Percentiles rank a stretch among this genome's conserved stretches.
Evolutionary conservation across 2,113 vertebrate genomes (phyloP).

Genomic region (Noctilio leporinus): DNA sequence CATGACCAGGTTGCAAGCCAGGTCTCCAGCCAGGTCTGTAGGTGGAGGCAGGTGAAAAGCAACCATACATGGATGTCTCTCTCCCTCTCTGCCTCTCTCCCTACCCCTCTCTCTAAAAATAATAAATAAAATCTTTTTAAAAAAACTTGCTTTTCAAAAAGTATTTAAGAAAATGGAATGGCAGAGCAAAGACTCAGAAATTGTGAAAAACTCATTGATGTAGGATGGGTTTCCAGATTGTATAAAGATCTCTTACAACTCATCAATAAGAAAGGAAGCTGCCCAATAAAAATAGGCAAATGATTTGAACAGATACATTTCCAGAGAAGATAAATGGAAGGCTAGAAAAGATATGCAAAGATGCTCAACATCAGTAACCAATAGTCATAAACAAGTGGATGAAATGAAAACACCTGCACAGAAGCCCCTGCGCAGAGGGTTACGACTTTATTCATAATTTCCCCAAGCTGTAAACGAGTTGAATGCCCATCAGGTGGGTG

Average conservation of each 20-base stretch:
- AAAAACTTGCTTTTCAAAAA: not conserved
- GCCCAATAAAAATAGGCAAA: not conserved
- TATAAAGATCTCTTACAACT: not conserved
- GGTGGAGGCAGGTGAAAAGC: too few relatives aligned
- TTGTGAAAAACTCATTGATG: not conserved
- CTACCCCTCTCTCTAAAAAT: too few relatives aligned
- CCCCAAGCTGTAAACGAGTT: not conserved
- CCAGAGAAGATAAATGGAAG: not conserved
- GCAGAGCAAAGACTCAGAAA: not conserved
- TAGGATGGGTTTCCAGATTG: not conserved
- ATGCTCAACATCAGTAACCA: too few relatives aligned
- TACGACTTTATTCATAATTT: not conserved
- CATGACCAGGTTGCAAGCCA: too few relatives aligned
- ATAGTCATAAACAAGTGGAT: not conserved
- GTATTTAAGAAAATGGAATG: not conserved
- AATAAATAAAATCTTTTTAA: too few relatives aligned
- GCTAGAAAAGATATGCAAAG: not conserved
- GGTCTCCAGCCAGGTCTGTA: too few relatives aligned
- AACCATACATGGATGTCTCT: too few relatives aligned
- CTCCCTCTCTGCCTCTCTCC: too few relatives aligned
- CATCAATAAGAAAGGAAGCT: not conserved
- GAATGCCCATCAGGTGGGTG: rapidly evolving
- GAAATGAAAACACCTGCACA: not conserved
- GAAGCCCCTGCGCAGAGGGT: not conserved
- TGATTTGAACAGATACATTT: not conserved